These are phyloP conservation scores for Herpetotheres cachinnans DNA, from an alignment of 2,113 vertebrate species.

Conservation along the genomic window DNA sequence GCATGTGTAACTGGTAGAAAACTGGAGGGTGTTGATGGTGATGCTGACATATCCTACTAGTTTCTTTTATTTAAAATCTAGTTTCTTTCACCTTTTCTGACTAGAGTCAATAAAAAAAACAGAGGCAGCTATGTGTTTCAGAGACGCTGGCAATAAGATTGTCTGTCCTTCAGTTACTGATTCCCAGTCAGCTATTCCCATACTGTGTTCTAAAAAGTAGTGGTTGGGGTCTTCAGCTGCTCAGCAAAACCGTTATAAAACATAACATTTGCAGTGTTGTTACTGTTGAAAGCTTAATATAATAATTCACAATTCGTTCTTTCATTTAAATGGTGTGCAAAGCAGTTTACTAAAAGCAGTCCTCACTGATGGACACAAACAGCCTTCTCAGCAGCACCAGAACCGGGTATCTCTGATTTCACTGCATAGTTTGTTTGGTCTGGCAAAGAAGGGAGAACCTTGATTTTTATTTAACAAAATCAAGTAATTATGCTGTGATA, in stretches of 20 bases:
- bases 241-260: neutral
- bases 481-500: neutral
- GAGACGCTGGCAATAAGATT: neutral
- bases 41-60: neutral
- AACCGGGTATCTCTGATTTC: neutral
- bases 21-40: neutral
- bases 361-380: neutral
- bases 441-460: neutral
- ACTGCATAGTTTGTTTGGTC: neutral
- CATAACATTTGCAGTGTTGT: neutral
- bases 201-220: neutral
- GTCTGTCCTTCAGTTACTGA: neutral
- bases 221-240: neutral
- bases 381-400: neutral
- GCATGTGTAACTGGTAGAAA: neutral
- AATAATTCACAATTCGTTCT: neutral
- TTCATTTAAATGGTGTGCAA: neutral
- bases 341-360: neutral
- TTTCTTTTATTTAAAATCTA: neutral
- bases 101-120: neutral
- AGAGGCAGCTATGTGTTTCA: neutral
- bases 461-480: conserved; percentile 27
- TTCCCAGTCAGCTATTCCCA: neutral
- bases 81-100: neutral
- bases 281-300: neutral